Percentiles rank a stretch among this genome's conserved stretches.
Conservation (phyloP, 2,888 invertebrate genomes). For the Monochamus alternatus region DNA sequence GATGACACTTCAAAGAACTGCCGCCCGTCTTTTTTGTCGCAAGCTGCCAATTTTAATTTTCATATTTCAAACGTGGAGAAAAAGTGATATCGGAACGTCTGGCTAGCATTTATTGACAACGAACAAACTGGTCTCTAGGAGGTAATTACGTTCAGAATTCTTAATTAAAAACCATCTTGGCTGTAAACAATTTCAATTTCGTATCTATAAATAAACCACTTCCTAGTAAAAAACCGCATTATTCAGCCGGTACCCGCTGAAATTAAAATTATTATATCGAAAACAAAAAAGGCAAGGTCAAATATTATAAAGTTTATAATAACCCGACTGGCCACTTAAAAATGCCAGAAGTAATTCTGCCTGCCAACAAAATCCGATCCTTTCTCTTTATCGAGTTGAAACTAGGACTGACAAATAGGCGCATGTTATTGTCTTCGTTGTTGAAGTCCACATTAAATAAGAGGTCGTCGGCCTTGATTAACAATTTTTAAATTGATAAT, state of each 20-base stretch:
- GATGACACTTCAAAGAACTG: too few relatives aligned
- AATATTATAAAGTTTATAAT: constrained; percentile 23
- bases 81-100: too few relatives aligned
- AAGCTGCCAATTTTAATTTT: too few relatives aligned
- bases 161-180: background rate
- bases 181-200: background rate
- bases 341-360: constrained; percentile 16
- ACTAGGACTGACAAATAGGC: constrained; percentile 19
- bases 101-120: too few relatives aligned
- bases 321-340: constrained; percentile 33
- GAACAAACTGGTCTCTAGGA: background rate
- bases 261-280: background rate
- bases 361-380: background rate
- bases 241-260: background rate
- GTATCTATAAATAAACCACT: background rate
- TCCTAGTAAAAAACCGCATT: background rate
- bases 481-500: constrained; percentile 31
- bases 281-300: constrained; percentile 30
- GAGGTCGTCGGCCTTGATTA: constrained; percentile 31
- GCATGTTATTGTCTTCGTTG: constrained; percentile 28
- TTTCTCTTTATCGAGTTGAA: constrained; percentile 3
- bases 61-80: too few relatives aligned
- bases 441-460: constrained; percentile 11
- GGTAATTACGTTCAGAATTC: background rate
- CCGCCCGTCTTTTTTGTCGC: too few relatives aligned